Evolutionary conservation across 2,797 vertebrate species (phyloP), one percentile per base, ranked within the genome.

Genomic region (Sciurus carolinensis): DNA sequence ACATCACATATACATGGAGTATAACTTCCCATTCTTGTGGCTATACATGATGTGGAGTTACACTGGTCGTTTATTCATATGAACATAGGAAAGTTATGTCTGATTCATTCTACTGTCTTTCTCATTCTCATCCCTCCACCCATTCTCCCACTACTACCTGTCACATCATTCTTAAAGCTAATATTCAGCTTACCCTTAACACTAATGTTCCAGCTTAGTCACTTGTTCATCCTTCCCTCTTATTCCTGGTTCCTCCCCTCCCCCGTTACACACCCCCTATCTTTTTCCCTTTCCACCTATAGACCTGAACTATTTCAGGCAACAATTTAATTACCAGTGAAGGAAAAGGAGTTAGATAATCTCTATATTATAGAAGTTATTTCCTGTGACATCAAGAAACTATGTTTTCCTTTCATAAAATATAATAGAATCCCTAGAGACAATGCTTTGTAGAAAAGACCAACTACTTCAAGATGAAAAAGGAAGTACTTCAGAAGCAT

Each of bases 321-420:
- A n/a, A 85, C 69, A n/a, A 18, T 5, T 81, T 80, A 59, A 59
- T 84, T 87, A 44, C 72, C 69, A 17, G 33, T 72, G 54, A 92
- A 84, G 84, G 52, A 87, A 96, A 93, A 90, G 1, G 39, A 62
- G 82, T 57, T 67, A 8, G 71, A 88, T 42, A 73, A 28, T 3
- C 17, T 64, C 39, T 91, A 17, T 15, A 92, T 59, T 80, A 79
- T 33, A 94, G 50, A 94, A 81, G 20, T 81, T 69, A 82, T 75
- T 75, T 88, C 50, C 50, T 73, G 24, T 95, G 71, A 14, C 72
- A 69, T 14, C 72, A 82, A 88, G 17, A 93, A 42, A 28, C 62
- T 66, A 59, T 26, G 11, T 20, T 81, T 73, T 72, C 81, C 52
- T 94, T 97, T 95, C 84, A 76, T 83, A 85, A 83, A 59, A 8